Conservation (phyloP, 2,113 vertebrate species). For the Saimiri boliviensis region DNA sequence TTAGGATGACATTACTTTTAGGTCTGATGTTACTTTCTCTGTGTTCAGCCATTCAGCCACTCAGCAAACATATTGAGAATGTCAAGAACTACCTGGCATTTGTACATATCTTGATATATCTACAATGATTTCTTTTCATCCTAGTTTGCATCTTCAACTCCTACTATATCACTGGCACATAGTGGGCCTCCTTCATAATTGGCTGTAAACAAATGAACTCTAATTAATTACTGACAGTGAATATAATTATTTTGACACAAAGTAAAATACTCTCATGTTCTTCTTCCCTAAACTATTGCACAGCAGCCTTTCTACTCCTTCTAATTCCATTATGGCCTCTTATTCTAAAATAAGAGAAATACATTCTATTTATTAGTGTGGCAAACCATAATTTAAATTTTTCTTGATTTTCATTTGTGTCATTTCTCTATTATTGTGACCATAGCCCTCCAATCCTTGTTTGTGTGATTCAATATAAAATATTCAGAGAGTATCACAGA, state of each 20-base stretch:
- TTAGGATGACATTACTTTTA: not conserved
- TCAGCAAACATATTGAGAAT: not conserved
- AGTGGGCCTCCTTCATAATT: not conserved
- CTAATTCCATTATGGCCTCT: not conserved
- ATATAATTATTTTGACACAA: not conserved
- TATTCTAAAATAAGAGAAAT: not conserved
- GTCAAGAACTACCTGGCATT: not conserved
- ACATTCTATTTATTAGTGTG: not conserved
- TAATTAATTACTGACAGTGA: not conserved
- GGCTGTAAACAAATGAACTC: not conserved
- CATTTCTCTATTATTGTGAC: not conserved
- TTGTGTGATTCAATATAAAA: not conserved
- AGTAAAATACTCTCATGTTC: not conserved
- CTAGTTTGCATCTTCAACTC: not conserved
- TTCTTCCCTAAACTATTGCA: not conserved
- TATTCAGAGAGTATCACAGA: not conserved
- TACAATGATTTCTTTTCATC: not conserved
- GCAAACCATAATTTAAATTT: not conserved
- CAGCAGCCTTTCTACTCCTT: not conserved
- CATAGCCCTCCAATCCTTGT: not conserved
- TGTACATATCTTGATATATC: accelerated
- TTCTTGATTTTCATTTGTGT: not conserved
- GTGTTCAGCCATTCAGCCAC: no score
- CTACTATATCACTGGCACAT: not conserved
- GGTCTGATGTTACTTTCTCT: not conserved